Conservation (phyloP, 2,888 invertebrate species). For the Thelaira solivaga region DNA sequence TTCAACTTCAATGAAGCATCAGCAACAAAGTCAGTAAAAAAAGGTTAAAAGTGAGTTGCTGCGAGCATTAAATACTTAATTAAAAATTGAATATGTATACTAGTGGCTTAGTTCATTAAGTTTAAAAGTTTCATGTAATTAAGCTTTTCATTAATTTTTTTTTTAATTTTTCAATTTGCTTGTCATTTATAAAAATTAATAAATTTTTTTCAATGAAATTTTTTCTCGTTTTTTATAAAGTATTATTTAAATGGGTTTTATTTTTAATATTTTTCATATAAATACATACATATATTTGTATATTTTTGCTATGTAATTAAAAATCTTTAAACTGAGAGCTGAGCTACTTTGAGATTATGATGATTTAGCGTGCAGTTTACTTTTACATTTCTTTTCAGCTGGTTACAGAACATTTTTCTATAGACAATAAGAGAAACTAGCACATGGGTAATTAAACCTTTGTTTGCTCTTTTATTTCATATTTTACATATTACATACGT, state of each 20-base stretch:
- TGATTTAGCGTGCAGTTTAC: slow-evolving; percentile 29
- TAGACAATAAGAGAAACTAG: slow-evolving; percentile 45
- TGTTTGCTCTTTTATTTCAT: slow-evolving; percentile 43
- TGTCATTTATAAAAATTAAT: background rate
- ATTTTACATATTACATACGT: slow-evolving; percentile 26
- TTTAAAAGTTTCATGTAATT: slow-evolving; percentile 11
- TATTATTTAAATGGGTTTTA: background rate
- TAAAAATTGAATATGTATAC: no score
- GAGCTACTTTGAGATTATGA: slow-evolving; percentile 25
- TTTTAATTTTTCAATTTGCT: background rate
- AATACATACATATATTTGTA: no score
- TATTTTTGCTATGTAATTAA: background rate
- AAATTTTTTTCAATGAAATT: background rate
- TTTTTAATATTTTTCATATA: no score
- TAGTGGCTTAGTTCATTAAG: no score
- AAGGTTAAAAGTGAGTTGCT: slow-evolving; percentile 5
- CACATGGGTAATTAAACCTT: slow-evolving; percentile 60
- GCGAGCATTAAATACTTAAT: no score
- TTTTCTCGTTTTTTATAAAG: background rate
- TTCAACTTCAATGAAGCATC: background rate
- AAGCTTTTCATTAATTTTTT: background rate
- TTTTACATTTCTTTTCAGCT: slow-evolving; percentile 11
- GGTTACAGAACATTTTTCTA: slow-evolving; percentile 18
- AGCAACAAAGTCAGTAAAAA: slow-evolving; percentile 20
- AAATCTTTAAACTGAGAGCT: slow-evolving; percentile 7